A percentile compares a stretch with the other conserved stretches of the same genome.
Evolutionary conservation across 2,113 vertebrate species (phyloP).

Genomic region (Apteryx mantelli): DNA sequence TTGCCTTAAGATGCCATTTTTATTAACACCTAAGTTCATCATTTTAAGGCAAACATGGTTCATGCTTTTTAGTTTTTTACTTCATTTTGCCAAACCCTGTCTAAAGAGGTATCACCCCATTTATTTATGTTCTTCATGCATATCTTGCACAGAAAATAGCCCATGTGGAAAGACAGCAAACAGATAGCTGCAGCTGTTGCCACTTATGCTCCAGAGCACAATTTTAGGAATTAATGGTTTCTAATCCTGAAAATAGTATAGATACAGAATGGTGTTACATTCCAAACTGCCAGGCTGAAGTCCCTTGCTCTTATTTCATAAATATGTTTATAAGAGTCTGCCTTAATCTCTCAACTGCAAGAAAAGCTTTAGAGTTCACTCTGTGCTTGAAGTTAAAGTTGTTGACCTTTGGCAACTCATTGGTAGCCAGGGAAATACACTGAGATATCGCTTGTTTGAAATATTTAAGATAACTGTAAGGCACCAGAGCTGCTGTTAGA

Average conservation of each 20-base stretch:
- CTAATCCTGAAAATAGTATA: constrained; percentile 73
- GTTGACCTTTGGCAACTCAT: constrained; percentile 30
- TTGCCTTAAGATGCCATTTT: constrained; percentile 59
- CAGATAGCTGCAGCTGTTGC: constrained; percentile 72
- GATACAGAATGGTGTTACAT: constrained; percentile 35
- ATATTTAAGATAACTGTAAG: constrained; percentile 59
- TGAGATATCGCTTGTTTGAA: constrained; percentile 36
- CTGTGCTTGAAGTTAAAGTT: constrained; percentile 27
- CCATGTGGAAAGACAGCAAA: constrained; percentile 72
- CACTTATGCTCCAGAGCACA: constrained; percentile 76
- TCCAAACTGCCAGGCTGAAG: constrained; percentile 38
- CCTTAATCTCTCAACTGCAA: constrained; percentile 11
- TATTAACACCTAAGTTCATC: constrained; percentile 40
- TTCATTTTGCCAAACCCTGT: background rate
- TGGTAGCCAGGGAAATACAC: background rate
- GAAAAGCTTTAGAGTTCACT: constrained; percentile 1
- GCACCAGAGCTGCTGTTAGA: constrained; percentile 14
- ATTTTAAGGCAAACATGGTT: constrained; percentile 34
- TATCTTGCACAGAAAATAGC: constrained; percentile 61
- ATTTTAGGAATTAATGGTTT: constrained; percentile 74
- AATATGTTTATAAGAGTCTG: constrained; percentile 56
- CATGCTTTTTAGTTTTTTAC: constrained; percentile 33
- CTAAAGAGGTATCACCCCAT: background rate
- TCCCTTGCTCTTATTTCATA: constrained; percentile 59
- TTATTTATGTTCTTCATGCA: constrained; percentile 34